A percentile compares a stretch with the other conserved stretches of the same genome.
Evolutionary conservation across 2,797 vertebrate genomes (phyloP).

Genomic region (Macroramphosus scolopax): DNA sequence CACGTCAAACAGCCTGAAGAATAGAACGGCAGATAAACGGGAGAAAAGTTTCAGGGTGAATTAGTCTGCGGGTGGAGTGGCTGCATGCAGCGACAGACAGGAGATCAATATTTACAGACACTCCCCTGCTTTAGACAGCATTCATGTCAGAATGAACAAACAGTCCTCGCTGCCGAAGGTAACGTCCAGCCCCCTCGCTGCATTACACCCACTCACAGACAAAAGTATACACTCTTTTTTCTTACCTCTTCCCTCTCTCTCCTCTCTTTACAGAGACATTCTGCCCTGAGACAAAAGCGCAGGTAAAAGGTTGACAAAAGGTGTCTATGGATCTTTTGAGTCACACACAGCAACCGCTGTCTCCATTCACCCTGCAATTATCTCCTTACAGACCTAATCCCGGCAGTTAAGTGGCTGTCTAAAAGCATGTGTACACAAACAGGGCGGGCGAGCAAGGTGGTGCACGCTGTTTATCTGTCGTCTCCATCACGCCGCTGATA

Average conservation of each 20-base stretch:
- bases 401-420: constrained; percentile 78
- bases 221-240: constrained; percentile 41
- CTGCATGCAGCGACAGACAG: constrained; percentile 57
- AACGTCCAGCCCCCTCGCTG: constrained; percentile 59
- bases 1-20: constrained; percentile 57
- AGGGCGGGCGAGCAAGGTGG: constrained; percentile 62
- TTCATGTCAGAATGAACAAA: constrained; percentile 72
- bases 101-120: constrained; percentile 78
- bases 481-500: constrained; percentile 68
- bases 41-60: constrained; percentile 48
- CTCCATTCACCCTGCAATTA: constrained; percentile 77
- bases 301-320: constrained; percentile 77
- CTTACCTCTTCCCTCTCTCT: constrained; percentile 8
- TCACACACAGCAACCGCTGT: constrained; percentile 62
- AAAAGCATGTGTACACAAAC: constrained; percentile 83
- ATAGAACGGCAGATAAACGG: constrained; percentile 43
- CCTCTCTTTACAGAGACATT: constrained; percentile 38
- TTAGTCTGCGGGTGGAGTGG: constrained; percentile 50
- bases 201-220: constrained; percentile 26
- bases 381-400: constrained; percentile 76
- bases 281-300: constrained; percentile 56
- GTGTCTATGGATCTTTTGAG: constrained; percentile 72
- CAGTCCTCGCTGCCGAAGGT: constrained; percentile 50
- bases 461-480: constrained; percentile 66
- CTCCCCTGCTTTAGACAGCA: constrained; percentile 69